Conservation (phyloP, 2,888 invertebrate species). For the Morpho deidamia region DNA sequence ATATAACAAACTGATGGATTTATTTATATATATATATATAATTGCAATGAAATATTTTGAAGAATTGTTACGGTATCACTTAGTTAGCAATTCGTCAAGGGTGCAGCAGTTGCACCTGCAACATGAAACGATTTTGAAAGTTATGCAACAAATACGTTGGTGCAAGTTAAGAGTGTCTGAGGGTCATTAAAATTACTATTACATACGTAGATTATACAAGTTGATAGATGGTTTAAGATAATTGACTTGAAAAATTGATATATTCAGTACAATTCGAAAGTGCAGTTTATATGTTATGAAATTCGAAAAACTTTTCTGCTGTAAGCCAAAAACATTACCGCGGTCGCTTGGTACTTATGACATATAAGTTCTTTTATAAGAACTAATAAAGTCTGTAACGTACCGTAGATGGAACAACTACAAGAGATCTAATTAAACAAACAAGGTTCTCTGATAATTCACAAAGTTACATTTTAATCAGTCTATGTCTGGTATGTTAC, state of each 20-base stretch:
- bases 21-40: no score
- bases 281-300: no score
- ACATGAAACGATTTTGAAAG: background rate
- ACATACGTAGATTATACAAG: no score
- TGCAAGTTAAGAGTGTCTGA: background rate
- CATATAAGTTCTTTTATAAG: slow-evolving; percentile 18
- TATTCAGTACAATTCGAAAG: no score
- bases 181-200: background rate
- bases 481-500: slow-evolving; percentile 1
- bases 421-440: slow-evolving; percentile 38
- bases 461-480: slow-evolving; percentile 27
- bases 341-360: background rate
- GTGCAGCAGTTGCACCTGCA: slow-evolving; percentile 5
- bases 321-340: background rate
- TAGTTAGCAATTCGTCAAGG: background rate
- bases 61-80: no score
- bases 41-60: no score
- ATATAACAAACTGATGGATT: no score
- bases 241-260: no score
- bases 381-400: slow-evolving; percentile 36
- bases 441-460: slow-evolving; percentile 26
- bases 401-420: slow-evolving; percentile 36
- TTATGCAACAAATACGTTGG: slow-evolving; percentile 2
- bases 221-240: no score
- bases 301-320: background rate